Conservation (phyloP, 35 echinoderm and acorn worm genomes). For the Ptychodera flava region DNA sequence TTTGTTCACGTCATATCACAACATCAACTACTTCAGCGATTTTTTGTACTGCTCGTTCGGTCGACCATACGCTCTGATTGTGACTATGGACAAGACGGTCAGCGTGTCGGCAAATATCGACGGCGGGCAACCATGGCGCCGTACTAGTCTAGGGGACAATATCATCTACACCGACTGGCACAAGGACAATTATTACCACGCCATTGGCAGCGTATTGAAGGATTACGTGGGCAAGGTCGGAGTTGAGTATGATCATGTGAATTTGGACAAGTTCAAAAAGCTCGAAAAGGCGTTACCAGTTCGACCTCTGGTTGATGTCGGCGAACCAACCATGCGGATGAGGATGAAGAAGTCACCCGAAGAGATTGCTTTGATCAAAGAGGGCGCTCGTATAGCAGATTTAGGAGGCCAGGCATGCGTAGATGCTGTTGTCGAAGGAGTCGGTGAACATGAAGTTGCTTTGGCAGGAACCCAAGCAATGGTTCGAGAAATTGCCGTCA, state of each 20-base stretch:
- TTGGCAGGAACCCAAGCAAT: slow-evolving; percentile 52
- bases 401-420: slow-evolving; percentile 63
- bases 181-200: slow-evolving; percentile 71
- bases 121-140: slow-evolving; percentile 73
- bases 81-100: slow-evolving; percentile 74
- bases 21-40: slow-evolving; percentile 90
- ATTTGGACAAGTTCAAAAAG: slow-evolving; percentile 57
- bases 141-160: slow-evolving; percentile 65
- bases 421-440: slow-evolving; percentile 59
- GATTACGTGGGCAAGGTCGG: slow-evolving; percentile 55
- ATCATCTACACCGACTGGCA: slow-evolving; percentile 90
- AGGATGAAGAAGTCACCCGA: slow-evolving; percentile 79
- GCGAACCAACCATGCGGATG: slow-evolving; percentile 69
- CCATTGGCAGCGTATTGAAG: slow-evolving; percentile 45
- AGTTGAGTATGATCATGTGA: slow-evolving; percentile 74
- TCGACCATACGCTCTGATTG: slow-evolving; percentile 65
- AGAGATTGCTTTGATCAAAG: slow-evolving; percentile 76
- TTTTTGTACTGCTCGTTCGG: slow-evolving; percentile 84
- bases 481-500: slow-evolving; percentile 73
- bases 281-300: slow-evolving; percentile 50
- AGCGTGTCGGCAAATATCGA: slow-evolving; percentile 72
- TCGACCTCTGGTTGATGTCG: slow-evolving; percentile 60
- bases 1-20: slow-evolving; percentile 84
- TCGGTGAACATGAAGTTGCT: slow-evolving; percentile 77
- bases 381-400: slow-evolving; percentile 70